Evolutionary conservation across 2,797 vertebrate species (phyloP), one percentile per base, ranked within the genome.

Genomic region (Tauraco hartlaubi): DNA sequence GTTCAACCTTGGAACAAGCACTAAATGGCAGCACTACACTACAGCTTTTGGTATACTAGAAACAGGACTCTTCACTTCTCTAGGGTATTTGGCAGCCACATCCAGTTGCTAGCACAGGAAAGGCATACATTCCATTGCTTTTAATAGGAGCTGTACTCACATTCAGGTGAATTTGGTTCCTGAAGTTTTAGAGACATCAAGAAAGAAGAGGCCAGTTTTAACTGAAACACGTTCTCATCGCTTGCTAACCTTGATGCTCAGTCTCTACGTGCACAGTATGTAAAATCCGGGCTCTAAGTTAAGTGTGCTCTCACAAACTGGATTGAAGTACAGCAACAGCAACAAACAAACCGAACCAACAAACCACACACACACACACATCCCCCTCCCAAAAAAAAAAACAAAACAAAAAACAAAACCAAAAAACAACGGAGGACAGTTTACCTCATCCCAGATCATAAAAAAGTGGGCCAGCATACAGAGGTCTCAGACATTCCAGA

Each of bases 391-490:
- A 23, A 16, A 20, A 64, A 68, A 46, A 77, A 76, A 35, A 25
- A 28, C n/a, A n/a, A n/a, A n/a, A n/a, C n/a, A 23, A n/a, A 35
- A 41, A 44, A 20, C 0, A 8, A 84, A 74, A 54, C 12, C 5
- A 58, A 69, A 71, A 59, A 76, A 20, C 9, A 71, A 90, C 25
- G 54, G 55, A 92, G 85, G 88, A 89, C 78, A 25, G 46, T 96
- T 97, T 94, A 95, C 94, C 94, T 96, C 94, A 93, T 96, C 91
- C 51, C 2, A 66, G 89, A 80, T 96, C 95, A 89, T 89, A 80
- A 96, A 93, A 96, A 93, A 93, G 90, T 83, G 58, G 72, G 80
- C 35, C 88, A 93, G 92, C 94, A 93, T 58, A 92, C 71, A 95
- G 88, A 89, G 56, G 78, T 95, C 84, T 91, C 94, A 95, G 86